Percentiles rank a stretch among this genome's conserved stretches.
Conservation (phyloP, 1,140 invertebrate species). For the Hyles euphorbiae region DNA sequence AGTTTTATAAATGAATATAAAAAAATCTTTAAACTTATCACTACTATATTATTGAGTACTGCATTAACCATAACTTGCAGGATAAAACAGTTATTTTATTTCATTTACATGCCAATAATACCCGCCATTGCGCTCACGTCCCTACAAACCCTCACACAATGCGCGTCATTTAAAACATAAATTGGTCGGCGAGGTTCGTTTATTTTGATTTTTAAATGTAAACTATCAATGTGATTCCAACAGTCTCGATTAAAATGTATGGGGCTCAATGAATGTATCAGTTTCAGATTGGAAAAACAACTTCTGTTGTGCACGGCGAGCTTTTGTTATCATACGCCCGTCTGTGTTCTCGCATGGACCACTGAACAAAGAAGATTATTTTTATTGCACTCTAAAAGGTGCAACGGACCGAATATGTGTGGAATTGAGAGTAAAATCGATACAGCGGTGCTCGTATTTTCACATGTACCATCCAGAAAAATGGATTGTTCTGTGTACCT, state of each 20-base stretch:
- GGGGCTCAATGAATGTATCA: conserved; percentile 26
- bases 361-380: conserved; percentile 67
- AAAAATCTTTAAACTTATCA: too few relatives aligned
- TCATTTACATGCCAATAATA: too few relatives aligned
- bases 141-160: background rate
- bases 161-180: background rate
- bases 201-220: conserved; percentile 2
- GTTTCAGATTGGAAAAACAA: conserved; percentile 51
- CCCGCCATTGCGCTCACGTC: too few relatives aligned
- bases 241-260: conserved; percentile 29
- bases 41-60: too few relatives aligned
- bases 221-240: conserved; percentile 4
- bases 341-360: conserved; percentile 43
- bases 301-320: conserved; percentile 27
- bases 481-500: conserved; percentile 2
- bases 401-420: conserved; percentile 54
- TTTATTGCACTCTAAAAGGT: conserved; percentile 66
- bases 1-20: too few relatives aligned
- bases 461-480: conserved; percentile 11
- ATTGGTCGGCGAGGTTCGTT: background rate
- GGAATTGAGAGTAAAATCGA: conserved; percentile 58
- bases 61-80: too few relatives aligned
- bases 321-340: conserved; percentile 51
- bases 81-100: too few relatives aligned
- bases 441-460: conserved; percentile 22